Percentiles rank a stretch among this genome's conserved stretches.
Conservation (phyloP, 2,797 vertebrate species). For the Sandelia bainsii region DNA sequence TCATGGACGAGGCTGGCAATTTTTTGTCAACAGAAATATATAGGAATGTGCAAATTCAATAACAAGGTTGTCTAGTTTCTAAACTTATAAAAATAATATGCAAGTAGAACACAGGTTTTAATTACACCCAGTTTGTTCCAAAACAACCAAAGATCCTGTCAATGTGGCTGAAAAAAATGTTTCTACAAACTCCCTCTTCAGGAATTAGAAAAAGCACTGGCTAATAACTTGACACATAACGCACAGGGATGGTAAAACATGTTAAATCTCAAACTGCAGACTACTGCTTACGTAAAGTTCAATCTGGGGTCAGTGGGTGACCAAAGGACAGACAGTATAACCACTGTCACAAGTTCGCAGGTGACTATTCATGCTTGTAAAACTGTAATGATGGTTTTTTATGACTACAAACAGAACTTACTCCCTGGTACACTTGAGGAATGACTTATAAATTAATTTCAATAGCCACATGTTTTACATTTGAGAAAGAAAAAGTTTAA, state of each 20-base stretch:
- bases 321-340: slow-evolving; percentile 6
- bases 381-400: no score
- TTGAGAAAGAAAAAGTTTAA: neutral
- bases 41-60: neutral
- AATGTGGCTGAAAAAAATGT: no score
- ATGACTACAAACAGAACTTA: neutral
- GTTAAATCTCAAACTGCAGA: neutral
- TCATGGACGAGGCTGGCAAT: neutral
- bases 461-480: neutral
- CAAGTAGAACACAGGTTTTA: neutral
- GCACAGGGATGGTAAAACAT: neutral
- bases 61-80: neutral
- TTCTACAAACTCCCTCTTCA: no score
- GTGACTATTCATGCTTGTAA: neutral
- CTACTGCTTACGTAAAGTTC: slow-evolving; percentile 22
- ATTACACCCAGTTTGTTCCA: neutral
- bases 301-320: slow-evolving; percentile 37
- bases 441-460: neutral
- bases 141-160: neutral
- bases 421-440: neutral
- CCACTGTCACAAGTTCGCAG: slow-evolving; percentile 6
- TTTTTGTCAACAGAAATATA: neutral
- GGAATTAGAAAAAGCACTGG: neutral
- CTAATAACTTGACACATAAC: neutral
- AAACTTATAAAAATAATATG: neutral